Evolutionary conservation across 2,888 invertebrate genomes (phyloP), one percentile per base, ranked within the genome.

Genomic region (Perdita meconis): DNA sequence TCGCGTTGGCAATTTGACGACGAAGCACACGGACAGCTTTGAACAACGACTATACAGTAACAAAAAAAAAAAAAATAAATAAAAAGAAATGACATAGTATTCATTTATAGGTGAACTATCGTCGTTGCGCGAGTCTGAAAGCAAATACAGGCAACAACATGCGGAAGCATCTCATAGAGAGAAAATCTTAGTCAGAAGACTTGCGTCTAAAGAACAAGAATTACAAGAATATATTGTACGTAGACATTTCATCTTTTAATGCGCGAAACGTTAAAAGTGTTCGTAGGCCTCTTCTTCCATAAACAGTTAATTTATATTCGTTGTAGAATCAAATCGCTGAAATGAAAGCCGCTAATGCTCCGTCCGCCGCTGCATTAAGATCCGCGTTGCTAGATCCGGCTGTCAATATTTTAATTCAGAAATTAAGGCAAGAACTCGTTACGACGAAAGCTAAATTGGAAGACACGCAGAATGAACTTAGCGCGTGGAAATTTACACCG

Each of bases 401-500:
- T 44, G 97, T 99, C 47, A 99, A 99, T 93, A 95, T 98, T 85
- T 94, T 99, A 79, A 96, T 99, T 89, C 96, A 98, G 92, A 96
- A 97, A 91, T 94, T 99, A 90, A 96, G 97, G 88, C 96, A 97
- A 92, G 99, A 99, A 93, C 93, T 99, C 80, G 96, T 97, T 73
- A 95, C 96, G 61, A 97, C 97, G 22, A 97, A 97, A 92, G 96
- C 97, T 65, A 96, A 97, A 91, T 94, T 98, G 84, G 98, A 99
- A 92, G 98, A 99, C 93, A 98, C 98, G 19, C 99, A 99, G 93
- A 98, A 98, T 93, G 99, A 99, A 94, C 94, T 99, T 55, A 97
- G 97, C 68, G 99, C 99, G 1, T 99, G 99, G 98, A 99, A 99
- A 93, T 99, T 99, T 93, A 99, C 99, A 13, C 98, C 99, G n/a